Evolutionary conservation across 1,140 invertebrate species (phyloP).

Genomic region (Halictus rubicundus): DNA sequence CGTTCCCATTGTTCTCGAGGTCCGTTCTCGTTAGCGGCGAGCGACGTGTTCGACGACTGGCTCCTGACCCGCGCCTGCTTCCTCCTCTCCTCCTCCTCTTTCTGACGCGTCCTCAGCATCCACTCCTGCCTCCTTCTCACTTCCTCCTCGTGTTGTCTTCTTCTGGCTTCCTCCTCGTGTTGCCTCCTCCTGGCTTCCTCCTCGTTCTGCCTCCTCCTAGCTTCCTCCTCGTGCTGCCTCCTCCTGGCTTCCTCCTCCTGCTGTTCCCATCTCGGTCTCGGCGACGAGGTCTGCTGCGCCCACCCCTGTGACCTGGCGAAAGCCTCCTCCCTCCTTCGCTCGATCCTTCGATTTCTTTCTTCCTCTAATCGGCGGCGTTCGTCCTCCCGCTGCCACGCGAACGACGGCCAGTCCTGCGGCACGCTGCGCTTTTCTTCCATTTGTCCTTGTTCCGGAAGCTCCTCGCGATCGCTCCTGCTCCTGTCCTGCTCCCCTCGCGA

Average conservation of each 20-base stretch:
- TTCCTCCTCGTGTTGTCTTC: slow-evolving; percentile 10
- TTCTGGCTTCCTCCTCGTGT: slow-evolving; percentile 1
- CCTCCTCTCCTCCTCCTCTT: slow-evolving; percentile 29
- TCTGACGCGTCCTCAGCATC: slow-evolving; percentile 19
- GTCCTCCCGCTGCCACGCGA: slow-evolving; percentile 28
- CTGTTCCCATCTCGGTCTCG: background rate
- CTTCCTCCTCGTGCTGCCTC: background rate
- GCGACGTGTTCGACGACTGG: slow-evolving; percentile 11
- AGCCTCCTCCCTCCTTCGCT: background rate
- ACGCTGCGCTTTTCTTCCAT: slow-evolving; percentile 21
- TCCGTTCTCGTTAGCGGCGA: slow-evolving; percentile 3
- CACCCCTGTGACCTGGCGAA: background rate
- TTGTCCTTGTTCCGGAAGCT: background rate
- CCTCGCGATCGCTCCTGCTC: slow-evolving; percentile 48
- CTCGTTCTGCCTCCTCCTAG: background rate
- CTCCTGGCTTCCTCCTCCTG: slow-evolving; percentile 6
- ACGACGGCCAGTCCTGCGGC: background rate
- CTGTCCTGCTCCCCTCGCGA: too few relatives aligned
- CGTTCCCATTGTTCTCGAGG: slow-evolving; percentile 28
- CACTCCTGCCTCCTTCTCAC: slow-evolving; percentile 3
- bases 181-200: background rate
- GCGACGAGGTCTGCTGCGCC: too few relatives aligned
- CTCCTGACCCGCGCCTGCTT: slow-evolving; percentile 12
- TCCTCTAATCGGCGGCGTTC: slow-evolving; percentile 4
- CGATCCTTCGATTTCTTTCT: background rate